Evolutionary conservation across 1,140 invertebrate genomes (phyloP).

Genomic region (Nasonia giraulti): DNA sequence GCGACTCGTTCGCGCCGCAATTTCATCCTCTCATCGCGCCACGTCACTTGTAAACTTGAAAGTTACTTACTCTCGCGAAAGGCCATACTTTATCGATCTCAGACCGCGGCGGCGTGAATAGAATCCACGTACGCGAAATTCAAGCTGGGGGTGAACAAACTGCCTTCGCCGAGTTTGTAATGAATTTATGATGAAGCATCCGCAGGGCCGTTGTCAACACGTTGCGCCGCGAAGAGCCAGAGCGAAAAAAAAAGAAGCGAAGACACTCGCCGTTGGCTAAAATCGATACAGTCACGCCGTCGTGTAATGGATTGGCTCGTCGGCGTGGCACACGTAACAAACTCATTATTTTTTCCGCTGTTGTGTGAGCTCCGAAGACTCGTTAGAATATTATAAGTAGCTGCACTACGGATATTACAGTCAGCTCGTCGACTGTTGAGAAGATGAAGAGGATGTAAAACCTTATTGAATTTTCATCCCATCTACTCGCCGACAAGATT

Average conservation of each 20-base stretch:
- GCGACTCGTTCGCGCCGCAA: too few species aligned
- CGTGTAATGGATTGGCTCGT: background rate
- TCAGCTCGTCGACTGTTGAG: background rate
- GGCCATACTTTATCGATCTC: too few species aligned
- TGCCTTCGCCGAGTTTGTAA: background rate
- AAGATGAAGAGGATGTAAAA: background rate
- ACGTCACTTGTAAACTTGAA: too few species aligned
- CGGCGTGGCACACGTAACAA: background rate
- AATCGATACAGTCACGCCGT: background rate
- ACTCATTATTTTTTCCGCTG: background rate
- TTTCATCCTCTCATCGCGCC: too few species aligned
- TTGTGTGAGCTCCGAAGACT: too few species aligned
- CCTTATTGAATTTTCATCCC: background rate
- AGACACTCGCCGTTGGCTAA: background rate
- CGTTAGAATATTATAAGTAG: background rate
- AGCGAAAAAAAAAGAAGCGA: background rate
- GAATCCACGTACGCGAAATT: background rate
- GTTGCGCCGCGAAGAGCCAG: background rate
- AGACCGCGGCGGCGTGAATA: too few species aligned
- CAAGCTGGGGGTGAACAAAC: background rate
- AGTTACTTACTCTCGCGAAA: too few species aligned
- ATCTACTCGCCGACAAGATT: background rate
- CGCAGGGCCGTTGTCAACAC: too few species aligned
- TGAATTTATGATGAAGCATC: constrained; percentile 13
- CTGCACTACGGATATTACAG: background rate